Evolutionary conservation across 1,140 invertebrate genomes (phyloP).

Genomic region (Atta texana): DNA sequence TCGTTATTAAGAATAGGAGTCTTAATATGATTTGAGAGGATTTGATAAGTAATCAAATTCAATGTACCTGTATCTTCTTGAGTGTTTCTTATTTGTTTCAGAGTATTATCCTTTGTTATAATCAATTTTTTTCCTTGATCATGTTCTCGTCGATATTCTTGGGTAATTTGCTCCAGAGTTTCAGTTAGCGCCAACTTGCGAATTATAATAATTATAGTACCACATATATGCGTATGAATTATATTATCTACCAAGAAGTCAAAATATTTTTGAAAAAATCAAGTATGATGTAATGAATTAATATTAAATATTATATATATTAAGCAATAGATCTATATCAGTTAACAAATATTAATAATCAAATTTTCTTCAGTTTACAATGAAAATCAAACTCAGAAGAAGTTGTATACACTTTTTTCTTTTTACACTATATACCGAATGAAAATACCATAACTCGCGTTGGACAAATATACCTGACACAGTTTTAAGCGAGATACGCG

Average conservation of each 20-base stretch:
- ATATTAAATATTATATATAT: no score
- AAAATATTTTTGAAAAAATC: not conserved
- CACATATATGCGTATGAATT: not conserved
- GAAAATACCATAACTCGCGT: not conserved
- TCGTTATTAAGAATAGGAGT: no score
- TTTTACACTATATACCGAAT: not conserved
- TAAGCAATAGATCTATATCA: no score
- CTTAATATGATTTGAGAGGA: no score
- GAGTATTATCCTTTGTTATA: constrained; percentile 17
- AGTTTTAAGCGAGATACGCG: constrained; percentile 76
- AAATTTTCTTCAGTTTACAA: not conserved
- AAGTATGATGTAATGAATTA: not conserved
- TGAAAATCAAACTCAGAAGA: not conserved
- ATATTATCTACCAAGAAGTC: not conserved
- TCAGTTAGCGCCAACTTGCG: constrained; percentile 76
- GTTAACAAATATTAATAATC: not conserved
- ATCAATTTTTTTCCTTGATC: constrained; percentile 4
- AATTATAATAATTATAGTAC: constrained; percentile 24
- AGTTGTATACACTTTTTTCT: not conserved
- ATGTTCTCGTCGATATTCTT: constrained; percentile 67
- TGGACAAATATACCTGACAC: constrained; percentile 77
- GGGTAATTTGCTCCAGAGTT: constrained; percentile 77
- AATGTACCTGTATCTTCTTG: constrained; percentile 52
- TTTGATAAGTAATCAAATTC: constrained; percentile 5
- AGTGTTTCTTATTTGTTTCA: not conserved